Conservation (phyloP, 2,888 invertebrate species). For the Beris morrisii region DNA sequence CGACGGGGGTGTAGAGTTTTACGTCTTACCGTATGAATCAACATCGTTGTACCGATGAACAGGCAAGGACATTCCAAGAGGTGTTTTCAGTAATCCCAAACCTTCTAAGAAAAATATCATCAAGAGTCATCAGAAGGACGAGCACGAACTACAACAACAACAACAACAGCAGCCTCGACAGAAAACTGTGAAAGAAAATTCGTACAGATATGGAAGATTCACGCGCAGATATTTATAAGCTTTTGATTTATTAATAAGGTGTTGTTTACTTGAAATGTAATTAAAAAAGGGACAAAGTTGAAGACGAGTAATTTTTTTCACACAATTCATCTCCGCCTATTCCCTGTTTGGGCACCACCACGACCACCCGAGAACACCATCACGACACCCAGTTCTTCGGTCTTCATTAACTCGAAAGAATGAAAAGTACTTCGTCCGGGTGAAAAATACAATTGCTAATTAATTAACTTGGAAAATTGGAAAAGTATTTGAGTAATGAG, state of each 20-base stretch:
- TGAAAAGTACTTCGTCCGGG: constrained; percentile 1
- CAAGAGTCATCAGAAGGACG: neutral
- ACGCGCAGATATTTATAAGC: constrained; percentile 31
- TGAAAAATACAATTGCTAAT: constrained; percentile 21
- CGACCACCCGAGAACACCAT: too few relatives aligned
- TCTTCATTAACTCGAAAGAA: too few relatives aligned
- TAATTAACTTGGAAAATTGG: constrained; percentile 25
- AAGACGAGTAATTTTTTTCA: neutral
- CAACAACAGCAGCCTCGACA: neutral
- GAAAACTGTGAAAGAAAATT: constrained; percentile 22
- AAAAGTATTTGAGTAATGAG: constrained; percentile 24
- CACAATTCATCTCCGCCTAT: too few relatives aligned
- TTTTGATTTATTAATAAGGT: constrained; percentile 38
- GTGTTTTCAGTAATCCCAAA: neutral
- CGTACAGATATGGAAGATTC: constrained; percentile 4
- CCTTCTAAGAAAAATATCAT: constrained; percentile 8
- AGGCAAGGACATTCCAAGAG: neutral
- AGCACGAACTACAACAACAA: too few relatives aligned
- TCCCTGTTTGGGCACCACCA: too few relatives aligned
- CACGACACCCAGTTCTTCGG: too few relatives aligned
- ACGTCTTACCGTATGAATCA: too few relatives aligned
- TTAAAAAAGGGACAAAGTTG: constrained; percentile 28
- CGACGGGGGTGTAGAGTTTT: neutral
- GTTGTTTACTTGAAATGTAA: constrained; percentile 36
- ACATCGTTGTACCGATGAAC: neutral